Evolutionary conservation across 2,113 vertebrate species (phyloP), one percentile per base, ranked within the genome.

Genomic region (Perognathus longimembris): DNA sequence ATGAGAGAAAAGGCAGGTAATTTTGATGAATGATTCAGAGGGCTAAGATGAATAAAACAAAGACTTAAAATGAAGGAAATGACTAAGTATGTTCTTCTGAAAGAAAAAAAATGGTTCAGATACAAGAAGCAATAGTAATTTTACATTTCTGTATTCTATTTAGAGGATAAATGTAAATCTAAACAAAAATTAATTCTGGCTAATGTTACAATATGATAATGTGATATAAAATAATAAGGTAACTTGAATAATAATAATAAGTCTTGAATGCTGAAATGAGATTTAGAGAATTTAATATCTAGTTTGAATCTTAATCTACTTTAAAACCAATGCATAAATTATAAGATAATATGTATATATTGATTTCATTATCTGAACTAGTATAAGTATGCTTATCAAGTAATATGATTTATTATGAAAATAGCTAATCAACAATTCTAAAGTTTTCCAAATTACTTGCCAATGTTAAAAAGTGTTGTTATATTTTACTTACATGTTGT

Each of bases 241-340:
- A 6, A 78, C 63, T 90, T 77, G 50, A 54, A 54, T 54, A 54
- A 15, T 45, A 45, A 45, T 54, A 45, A 45, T 79, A 63, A 92
- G 24, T 17, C 40, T 84, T 88, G 45, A 38, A 14, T 85, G 6
- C 22, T 88, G 8, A 3, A 1, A 6, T 70, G 28, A 75, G 10
- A 79, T 45, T 38, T 21, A 75, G 90, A 83, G n/a, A 34, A 75
- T 70, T 90, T 83, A 74, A 89, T 66, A 74, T 42, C 24, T 40
- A 42, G 38, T 63, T 78, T 79, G 50, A 57, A 8, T 71, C 71
- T 88, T 75, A 70, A 57, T n/a, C 64, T 59, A 81, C 69, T 54
- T 80, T 80, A 83, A 82, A 77, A 32, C 6, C 17, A 45, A 79
- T 14, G 42, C 85, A 64, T 75, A 63, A 81, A 61, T 67, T 38